Evolutionary conservation across 1,140 invertebrate genomes (phyloP), one percentile per base, ranked within the genome.

Genomic region (Caenorhabditis briggsae): DNA sequence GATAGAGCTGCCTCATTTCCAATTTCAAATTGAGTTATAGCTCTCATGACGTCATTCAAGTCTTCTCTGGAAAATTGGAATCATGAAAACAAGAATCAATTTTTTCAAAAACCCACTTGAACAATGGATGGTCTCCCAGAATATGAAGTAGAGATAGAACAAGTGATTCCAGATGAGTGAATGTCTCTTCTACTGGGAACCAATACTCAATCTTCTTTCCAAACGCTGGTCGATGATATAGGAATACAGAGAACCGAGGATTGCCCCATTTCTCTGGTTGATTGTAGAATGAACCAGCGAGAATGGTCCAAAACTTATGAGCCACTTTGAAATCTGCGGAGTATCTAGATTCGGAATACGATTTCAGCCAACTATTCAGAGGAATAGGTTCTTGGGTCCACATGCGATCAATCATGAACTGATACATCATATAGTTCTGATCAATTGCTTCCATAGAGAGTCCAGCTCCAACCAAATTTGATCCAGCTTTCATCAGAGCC

Each of bases 371-470:
- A 3, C 5, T 25, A 23, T 58, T 48, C 33, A 84, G 50, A 48
- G 33, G 46, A 43, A 87, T 16, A 16, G 55, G 33, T 23, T 84
- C 48, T 12, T 43, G 48, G n/a, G 82, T 55, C 86, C 86, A 87
- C 59, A 84, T 82, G 20, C 82, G 23, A 82, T 87, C 86, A 41
- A 87, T 82, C 61, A 85, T 84, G 41, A 84, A 87, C 70, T 87
- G 86, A 55, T 87, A 87, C 5, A 78, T 18, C 16, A 87, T 56
- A 48, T 87, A 87, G 83, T 87, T 87, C 56, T 87, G 86, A 20
- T 87, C 25, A 41, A 87, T 87, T 25, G 53, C 86, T 50, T 87
- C 86, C 86, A 87, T 87, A n/a, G 86, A 58, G 5, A 87, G 43
- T 59, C 86, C 86, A 20, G 59, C 83, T n/a, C 86, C 86, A 20